These are phyloP conservation scores for Danaus melanippus DNA, from an alignment of 1,140 invertebrate species.

Conservation along the genomic window DNA sequence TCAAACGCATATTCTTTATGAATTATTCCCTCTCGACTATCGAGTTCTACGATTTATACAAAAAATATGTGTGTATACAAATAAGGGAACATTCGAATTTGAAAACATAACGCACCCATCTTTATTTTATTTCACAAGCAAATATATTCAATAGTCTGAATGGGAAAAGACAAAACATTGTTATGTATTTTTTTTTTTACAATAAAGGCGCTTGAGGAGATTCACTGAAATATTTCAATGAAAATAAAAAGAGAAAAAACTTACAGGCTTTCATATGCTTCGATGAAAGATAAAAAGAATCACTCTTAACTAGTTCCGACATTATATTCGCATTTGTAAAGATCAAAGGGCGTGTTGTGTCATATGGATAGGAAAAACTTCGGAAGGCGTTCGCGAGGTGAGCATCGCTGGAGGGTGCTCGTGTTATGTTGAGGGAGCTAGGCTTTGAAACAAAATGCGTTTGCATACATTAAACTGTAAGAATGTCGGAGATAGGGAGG, in stretches of 20 bases:
- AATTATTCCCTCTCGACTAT: conserved; percentile 34
- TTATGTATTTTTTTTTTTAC: conserved; percentile 47
- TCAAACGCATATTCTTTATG: conserved; percentile 35
- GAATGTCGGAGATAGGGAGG: conserved; percentile 66
- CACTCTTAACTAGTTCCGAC: conserved; percentile 60
- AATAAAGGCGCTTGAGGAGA: conserved; percentile 43
- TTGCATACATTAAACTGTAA: conserved; percentile 71
- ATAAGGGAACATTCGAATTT: conserved; percentile 34
- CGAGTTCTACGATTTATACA: conserved; percentile 33
- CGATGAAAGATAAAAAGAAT: conserved; percentile 48
- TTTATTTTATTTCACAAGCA: conserved; percentile 42
- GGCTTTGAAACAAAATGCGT: conserved; percentile 72
- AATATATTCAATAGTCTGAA: conserved; percentile 52
- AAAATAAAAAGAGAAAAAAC: conserved; percentile 40
- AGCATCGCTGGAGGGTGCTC: conserved; percentile 47
- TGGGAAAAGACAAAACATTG: conserved; percentile 46
- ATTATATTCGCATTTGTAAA: conserved; percentile 67
- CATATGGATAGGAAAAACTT: conserved; percentile 53
- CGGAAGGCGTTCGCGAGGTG: conserved; percentile 37
- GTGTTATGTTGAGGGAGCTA: conserved; percentile 61
- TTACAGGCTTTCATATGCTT: conserved; percentile 32
- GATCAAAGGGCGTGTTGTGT: conserved; percentile 69
- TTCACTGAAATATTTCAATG: conserved; percentile 35
- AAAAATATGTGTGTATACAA: conserved; percentile 18
- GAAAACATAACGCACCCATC: conserved; percentile 40